Percentiles rank a stretch among this genome's conserved stretches.
phyloP scores from a whole-genome alignment of 53 echinoderm and acorn worm species.

The Henricia sp. region DNA sequence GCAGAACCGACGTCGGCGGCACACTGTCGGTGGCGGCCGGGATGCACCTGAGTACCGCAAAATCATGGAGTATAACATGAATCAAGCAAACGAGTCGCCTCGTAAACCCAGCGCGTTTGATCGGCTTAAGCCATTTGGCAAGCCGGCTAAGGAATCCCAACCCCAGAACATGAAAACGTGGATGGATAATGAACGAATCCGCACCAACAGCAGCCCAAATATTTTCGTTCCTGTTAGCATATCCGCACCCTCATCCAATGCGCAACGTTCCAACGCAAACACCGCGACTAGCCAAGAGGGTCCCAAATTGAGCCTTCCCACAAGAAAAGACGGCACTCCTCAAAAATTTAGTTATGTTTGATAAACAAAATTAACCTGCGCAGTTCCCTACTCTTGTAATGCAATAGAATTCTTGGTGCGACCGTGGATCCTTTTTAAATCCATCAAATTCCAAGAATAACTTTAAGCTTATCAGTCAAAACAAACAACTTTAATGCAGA shows the following conservation, averaged over 20 bases:
- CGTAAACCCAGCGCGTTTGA: conserved; percentile 80
- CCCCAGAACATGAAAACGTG: conserved; percentile 76
- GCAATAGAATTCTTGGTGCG: neutral
- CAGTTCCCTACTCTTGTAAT: neutral
- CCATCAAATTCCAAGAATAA: neutral
- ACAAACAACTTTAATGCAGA: too few species aligned
- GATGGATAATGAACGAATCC: conserved; percentile 69
- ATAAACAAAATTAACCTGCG: neutral
- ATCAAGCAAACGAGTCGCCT: neutral
- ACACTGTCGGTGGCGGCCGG: conserved; percentile 83
- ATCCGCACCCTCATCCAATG: conserved; percentile 12
- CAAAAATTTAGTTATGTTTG: conserved; percentile 55
- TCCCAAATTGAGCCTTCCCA: conserved; percentile 10
- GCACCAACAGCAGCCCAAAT: conserved; percentile 76
- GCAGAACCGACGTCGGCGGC: conserved; percentile 78
- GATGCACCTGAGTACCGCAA: conserved; percentile 75
- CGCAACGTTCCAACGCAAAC: conserved; percentile 1
- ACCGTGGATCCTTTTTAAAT: neutral
- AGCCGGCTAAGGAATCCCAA: conserved; percentile 60
- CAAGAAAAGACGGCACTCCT: conserved; percentile 25
- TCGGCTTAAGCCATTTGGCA: conserved; percentile 77
- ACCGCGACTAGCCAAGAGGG: conserved; percentile 23
- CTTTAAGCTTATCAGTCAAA: too few species aligned
- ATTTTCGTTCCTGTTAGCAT: conserved; percentile 36
- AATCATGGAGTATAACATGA: conserved; percentile 65